A percentile compares a stretch with the other conserved stretches of the same genome.
phyloP scores from a whole-genome alignment of 2,113 vertebrate genomes.

The Sturnira hondurensis region DNA sequence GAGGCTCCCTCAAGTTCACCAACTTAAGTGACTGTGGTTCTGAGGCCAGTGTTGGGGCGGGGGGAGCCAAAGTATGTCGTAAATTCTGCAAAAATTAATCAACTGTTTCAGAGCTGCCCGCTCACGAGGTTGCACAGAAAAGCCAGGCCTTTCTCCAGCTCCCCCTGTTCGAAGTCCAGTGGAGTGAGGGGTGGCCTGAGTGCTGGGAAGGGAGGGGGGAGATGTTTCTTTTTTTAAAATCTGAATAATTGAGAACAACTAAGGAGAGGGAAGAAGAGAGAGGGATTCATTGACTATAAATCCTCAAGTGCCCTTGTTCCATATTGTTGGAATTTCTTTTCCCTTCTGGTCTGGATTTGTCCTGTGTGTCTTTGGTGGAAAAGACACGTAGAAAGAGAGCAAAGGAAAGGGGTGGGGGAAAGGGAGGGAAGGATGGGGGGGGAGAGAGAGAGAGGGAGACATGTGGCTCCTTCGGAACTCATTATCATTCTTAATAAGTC shows the following conservation, averaged over 20 bases:
- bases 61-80: constrained; percentile 74
- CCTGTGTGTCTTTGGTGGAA: constrained; percentile 92
- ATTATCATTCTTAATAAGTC: constrained; percentile 99
- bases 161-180: constrained; percentile 71
- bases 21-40: constrained; percentile 76
- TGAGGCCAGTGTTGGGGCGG: constrained; percentile 61
- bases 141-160: constrained; percentile 84
- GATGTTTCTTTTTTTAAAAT: constrained; percentile 63
- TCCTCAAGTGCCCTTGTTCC: constrained; percentile 81
- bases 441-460: constrained; percentile 52
- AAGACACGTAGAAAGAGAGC: constrained; percentile 82
- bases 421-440: constrained; percentile 84
- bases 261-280: constrained; percentile 75
- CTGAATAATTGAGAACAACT: constrained; percentile 82
- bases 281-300: constrained; percentile 79
- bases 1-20: constrained; percentile 49
- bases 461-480: constrained; percentile 95
- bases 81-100: constrained; percentile 96
- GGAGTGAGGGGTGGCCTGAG: constrained; percentile 35
- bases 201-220: neutral
- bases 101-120: constrained; percentile 93
- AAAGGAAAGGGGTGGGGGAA: constrained; percentile 74
- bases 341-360: constrained; percentile 87
- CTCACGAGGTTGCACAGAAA: constrained; percentile 91
- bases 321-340: constrained; percentile 82